Base-by-base conservation (phyloP, 2,797 vertebrate genomes). In the Melanotaenia maccullochi region DNA sequence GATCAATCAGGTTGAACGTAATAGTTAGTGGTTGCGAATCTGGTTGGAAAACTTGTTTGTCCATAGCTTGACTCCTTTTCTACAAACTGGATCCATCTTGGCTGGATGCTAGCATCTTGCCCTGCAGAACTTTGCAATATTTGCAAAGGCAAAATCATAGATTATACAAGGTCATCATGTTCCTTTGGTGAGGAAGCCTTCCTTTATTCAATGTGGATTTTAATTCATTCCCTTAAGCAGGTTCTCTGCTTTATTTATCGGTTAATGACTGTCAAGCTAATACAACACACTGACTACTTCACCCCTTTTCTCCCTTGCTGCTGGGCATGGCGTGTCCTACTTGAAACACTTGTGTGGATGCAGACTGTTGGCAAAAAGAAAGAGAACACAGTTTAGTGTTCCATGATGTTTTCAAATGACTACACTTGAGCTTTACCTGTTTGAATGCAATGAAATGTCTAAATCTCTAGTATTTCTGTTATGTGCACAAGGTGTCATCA, bases 241-340 rank as follows among this genome's bases (percentile, higher is more conserved):
- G 22, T 71, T 79, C 0, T 59, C 77, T 87, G 70, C 75, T 85
- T 84, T 82, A 83, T 80, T 84, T 82, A 71, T 82, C 74, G 73
- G 84, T 83, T 85, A 73, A 82, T 84, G 82, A 85, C 79, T 58
- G 69, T 78, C 75, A 64, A 85, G 79, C 78, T 80, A 81, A 81
- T 85, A 70, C 78, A 86, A 85, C 79, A 70, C 81, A 79, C 84
- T 9, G 65, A 76, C 73, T 75, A 73, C 42, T 85, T 66, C 65
- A 67, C 54, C 79, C 42, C 65, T 73, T 72, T 70, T 51, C 60
- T 74, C 61, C 73, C 68, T 55, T 78, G 80, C 90, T 91, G 85
- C 80, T 83, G 86, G 89, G 83, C 76, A 81, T 87, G 40, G 58
- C 60, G 64, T 87, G 85, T 80, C 84, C 83, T 90, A 89, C 78